Conservation (phyloP, 2,888 invertebrate species). For the Zele albiditarsus region DNA sequence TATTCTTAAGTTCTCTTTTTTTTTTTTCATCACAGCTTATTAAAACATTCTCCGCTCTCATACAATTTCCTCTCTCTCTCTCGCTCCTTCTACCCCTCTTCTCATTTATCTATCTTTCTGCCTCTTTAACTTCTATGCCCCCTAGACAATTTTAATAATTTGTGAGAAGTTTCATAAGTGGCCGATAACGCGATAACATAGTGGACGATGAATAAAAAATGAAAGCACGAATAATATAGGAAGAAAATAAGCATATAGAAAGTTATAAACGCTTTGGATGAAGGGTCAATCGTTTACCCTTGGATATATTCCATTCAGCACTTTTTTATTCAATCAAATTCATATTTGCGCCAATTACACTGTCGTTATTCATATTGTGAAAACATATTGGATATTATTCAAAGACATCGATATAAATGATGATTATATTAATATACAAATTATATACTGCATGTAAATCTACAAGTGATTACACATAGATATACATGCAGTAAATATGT, state of each 20-base stretch:
- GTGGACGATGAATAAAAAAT: neutral
- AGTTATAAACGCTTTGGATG: neutral
- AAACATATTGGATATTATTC: neutral
- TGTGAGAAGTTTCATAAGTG: conserved; percentile 10
- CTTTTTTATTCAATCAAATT: conserved; percentile 54
- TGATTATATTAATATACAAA: neutral
- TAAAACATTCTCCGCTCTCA: conserved; percentile 10
- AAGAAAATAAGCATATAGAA: neutral
- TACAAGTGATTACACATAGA: conserved; percentile 12
- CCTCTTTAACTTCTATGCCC: conserved; percentile 4
- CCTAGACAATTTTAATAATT: conserved; percentile 21
- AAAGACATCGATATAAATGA: neutral
- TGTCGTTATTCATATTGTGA: neutral
- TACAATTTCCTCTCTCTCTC: neutral
- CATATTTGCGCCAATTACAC: conserved; percentile 43
- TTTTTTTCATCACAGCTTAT: conserved; percentile 9
- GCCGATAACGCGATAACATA: conserved; percentile 16
- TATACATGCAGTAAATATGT: neutral
- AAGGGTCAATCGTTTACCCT: conserved; percentile 6
- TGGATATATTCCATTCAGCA: conserved; percentile 44
- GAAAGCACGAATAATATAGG: neutral
- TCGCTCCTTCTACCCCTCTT: neutral
- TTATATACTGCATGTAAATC: neutral
- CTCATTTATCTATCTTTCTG: neutral
- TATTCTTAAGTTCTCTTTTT: neutral